Evolutionary conservation across 2,888 invertebrate genomes (phyloP), one percentile per base, ranked within the genome.

Genomic region (Temnothorax ravouxi): DNA sequence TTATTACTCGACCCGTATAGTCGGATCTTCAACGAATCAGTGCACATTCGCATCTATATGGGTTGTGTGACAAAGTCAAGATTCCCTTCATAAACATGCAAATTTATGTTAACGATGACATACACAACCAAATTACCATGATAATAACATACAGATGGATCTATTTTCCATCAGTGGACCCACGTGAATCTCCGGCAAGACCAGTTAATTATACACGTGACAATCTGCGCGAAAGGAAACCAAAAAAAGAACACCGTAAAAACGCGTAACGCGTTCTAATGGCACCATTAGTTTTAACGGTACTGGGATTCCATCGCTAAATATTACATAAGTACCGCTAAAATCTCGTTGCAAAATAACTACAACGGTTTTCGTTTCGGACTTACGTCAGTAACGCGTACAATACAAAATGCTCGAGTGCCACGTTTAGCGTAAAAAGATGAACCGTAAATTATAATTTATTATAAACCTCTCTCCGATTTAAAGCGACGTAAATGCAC

Each of bases 81-180:
- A 71, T 47, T 56, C 4, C 21, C 18, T 71, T 15, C 25, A 79
- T 50, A 47, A 80, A 50, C 59, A 80, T 80, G 79, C 25, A 80
- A 71, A 80, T 80, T 71, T 80, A 71, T 71, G 71, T 59, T 71
- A 80, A 80, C 47, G 29, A 44, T 3, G 59, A 71, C 71, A 80
- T 21, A 71, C 18, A 38, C 34, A 59, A 50, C 5, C 71, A 61
- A 79, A 80, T 80, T 80, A 71, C 38, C 79, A 80, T 80, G 38
- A 80, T 38, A 80, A 80, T 80, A 80, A 80, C 79, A 79, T 69
- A 79, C 59, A 71, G 34, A 79, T 47, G 3, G 5, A 59, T 47
- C 38, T 50, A 38, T 61, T 80, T 80, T 59, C 21, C 34, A 29
- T 29, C 29, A 50, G 3, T 50, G 13, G 29, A 67, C 18, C 6